Conservation (phyloP, 2,113 vertebrate species). For the Spea bombifrons region DNA sequence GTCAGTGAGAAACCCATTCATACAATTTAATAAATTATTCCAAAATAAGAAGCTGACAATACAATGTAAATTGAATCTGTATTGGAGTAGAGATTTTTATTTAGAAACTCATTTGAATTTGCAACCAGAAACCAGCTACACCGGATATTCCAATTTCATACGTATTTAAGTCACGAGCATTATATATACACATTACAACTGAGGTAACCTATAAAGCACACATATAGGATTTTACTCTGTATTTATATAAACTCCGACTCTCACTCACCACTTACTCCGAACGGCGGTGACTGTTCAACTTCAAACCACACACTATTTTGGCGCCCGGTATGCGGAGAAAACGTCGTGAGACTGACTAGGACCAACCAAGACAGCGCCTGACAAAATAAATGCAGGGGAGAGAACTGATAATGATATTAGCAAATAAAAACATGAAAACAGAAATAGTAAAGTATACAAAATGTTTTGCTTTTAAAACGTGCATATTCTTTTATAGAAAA, state of each 20-base stretch:
- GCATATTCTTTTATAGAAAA: not conserved
- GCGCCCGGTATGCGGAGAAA: not conserved
- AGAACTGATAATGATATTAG: not conserved
- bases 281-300: not conserved
- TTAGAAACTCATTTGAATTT: not conserved
- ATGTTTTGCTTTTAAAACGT: not conserved
- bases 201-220: no score
- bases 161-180: not conserved
- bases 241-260: no score
- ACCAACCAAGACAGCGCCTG: not conserved
- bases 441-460: not conserved
- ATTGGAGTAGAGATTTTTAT: not conserved
- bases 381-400: not conserved
- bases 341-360: not conserved
- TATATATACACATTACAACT: not conserved
- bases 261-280: not conserved
- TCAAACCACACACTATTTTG: conserved; percentile 9
- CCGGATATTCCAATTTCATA: not conserved
- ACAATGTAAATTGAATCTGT: no score
- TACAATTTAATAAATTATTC: no score
- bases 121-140: no score
- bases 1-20: no score
- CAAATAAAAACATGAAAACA: not conserved
- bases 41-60: no score
- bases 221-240: no score